These are phyloP conservation scores for Lophotis ruficrista DNA, from an alignment of 2,113 vertebrate species.

Conservation along the genomic window DNA sequence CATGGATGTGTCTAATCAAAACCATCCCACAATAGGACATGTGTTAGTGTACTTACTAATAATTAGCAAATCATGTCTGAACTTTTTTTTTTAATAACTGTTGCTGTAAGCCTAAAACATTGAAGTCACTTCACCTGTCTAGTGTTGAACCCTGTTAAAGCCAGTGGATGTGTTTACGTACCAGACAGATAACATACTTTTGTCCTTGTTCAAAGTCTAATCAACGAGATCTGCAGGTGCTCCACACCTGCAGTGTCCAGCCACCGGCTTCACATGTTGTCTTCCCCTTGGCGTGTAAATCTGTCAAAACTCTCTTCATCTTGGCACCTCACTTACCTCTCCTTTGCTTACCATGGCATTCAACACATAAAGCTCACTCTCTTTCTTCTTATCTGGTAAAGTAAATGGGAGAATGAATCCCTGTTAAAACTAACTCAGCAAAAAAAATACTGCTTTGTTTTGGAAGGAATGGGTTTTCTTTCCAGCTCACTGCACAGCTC, in stretches of 20 bases:
- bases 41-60: background rate
- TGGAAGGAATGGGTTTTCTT: background rate
- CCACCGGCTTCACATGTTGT: background rate
- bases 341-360: background rate
- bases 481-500: background rate
- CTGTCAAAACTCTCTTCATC: background rate
- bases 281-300: background rate
- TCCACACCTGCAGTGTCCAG: background rate
- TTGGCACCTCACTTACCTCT: background rate
- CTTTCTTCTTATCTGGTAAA: background rate
- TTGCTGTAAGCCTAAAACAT: background rate
- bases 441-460: background rate
- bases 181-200: background rate
- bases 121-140: background rate
- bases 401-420: background rate
- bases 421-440: background rate
- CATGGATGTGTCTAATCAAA: background rate
- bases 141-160: background rate
- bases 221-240: background rate
- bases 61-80: background rate
- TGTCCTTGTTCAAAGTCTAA: background rate
- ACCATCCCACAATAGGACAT: rapidly evolving
- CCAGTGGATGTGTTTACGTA: background rate
- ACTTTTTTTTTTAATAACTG: background rate
- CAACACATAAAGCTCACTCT: background rate